Base-by-base conservation (phyloP, 2,888 invertebrate species). In the Epirrhoe alternata region DNA sequence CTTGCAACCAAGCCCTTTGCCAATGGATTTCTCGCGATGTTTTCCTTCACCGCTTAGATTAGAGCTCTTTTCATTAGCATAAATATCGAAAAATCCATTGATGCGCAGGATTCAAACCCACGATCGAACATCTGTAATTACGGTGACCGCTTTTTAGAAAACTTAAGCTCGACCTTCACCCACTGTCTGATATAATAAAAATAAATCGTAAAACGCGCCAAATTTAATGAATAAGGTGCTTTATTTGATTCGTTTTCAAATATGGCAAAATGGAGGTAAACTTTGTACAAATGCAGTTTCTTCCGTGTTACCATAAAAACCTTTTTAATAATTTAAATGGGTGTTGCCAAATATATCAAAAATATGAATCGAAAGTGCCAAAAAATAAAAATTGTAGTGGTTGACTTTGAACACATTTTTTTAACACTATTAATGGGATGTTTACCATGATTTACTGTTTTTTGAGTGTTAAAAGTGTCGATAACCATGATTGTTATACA, bases 141-240 rank as follows among this genome's bases (percentile, higher is more conserved):
- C 49, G 33, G 35, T 50, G 4, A 0, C n/a, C 24, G 42, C 2
- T 59, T 51, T 38, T 24, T n/a, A n/a, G 24, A 7, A n/a, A 30
- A 30, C n/a, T 7, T 38, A 51, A 51, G 51, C n/a, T 59, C 54
- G 63, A 58, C 71, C 73, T 69, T 73, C 63, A 71, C 73, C 71
- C 58, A 73, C 67, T 68, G 64, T 61, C 61, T 17, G 61, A 65
- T 55, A 49, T 51, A 63, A 65, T 63, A 51, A 58, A 58, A 68
- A 62, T 59, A 60, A 62, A 69, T 66, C 69, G 57, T 63, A 63
- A 62, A 63, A 51, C 30, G 8, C 35, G 30, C 50, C 52, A 63
- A 64, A 63, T 60, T 12, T 50, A 16, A 65, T 66, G 65, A 59
- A 69, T 59, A 71, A 69, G 58, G 47, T 52, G 47, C 49, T 59